Evolutionary conservation across 2,888 invertebrate species (phyloP).

Genomic region (Zaprionus lineosus): DNA sequence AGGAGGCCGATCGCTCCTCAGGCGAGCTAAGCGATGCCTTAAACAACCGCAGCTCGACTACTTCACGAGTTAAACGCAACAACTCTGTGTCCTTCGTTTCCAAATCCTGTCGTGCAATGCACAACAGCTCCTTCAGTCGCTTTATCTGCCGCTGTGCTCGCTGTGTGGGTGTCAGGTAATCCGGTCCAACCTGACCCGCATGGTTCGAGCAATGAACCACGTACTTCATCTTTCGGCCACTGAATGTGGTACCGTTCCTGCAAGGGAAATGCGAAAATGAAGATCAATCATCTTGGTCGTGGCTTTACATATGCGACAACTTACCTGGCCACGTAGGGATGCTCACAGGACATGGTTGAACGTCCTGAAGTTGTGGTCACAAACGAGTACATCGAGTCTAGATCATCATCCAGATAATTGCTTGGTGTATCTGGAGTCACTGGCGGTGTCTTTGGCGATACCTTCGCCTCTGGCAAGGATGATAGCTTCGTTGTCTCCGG

Average conservation of each 20-base stretch:
- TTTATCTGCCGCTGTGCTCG: constrained; percentile 91
- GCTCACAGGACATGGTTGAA: constrained; percentile 87
- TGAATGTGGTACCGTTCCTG: constrained; percentile 88
- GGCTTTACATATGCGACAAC: constrained; percentile 11
- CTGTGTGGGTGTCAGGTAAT: constrained; percentile 94
- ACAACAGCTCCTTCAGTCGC: constrained; percentile 88
- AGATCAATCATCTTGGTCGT: constrained; percentile 19
- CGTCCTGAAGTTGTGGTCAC: constrained; percentile 91
- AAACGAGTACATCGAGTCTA: constrained; percentile 90
- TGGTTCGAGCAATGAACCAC: constrained; percentile 93
- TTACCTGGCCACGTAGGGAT: constrained; percentile 89
- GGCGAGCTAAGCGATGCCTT: constrained; percentile 91
- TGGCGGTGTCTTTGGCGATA: constrained; percentile 85
- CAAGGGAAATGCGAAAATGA: constrained; percentile 9
- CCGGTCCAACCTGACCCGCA: constrained; percentile 89
- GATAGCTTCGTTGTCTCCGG: constrained; percentile 51
- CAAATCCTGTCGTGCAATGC: constrained; percentile 89
- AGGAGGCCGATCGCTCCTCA: constrained; percentile 90
- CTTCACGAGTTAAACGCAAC: constrained; percentile 87
- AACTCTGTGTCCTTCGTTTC: constrained; percentile 93
- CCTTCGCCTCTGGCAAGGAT: constrained; percentile 75
- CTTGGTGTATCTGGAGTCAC: constrained; percentile 85
- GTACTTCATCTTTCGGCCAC: constrained; percentile 89
- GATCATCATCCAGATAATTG: constrained; percentile 86
- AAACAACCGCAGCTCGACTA: constrained; percentile 90